Evolutionary conservation across 2,888 invertebrate genomes (phyloP).

Genomic region (Argyra leucocephala): DNA sequence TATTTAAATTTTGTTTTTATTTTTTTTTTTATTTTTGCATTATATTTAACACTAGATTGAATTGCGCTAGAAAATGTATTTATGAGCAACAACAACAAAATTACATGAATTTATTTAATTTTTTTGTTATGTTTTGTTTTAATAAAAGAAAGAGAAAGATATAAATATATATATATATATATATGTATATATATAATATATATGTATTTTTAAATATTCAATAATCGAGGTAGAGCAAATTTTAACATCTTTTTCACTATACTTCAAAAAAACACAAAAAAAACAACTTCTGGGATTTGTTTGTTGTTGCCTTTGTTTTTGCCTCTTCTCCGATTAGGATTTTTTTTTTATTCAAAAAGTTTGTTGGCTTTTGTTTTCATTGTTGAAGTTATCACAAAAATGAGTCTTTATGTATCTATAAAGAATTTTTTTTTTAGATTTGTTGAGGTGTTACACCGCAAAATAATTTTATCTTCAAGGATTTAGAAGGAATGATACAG

Average conservation of each 20-base stretch:
- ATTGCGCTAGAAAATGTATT: neutral
- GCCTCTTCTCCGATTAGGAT: neutral
- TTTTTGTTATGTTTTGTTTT: neutral
- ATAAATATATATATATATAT: too few species aligned
- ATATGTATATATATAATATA: too few species aligned
- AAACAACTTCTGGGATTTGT: neutral
- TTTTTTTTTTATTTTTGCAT: too few species aligned
- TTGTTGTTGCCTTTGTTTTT: neutral
- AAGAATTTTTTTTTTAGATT: neutral
- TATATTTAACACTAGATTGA: neutral
- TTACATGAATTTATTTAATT: slow-evolving; percentile 4
- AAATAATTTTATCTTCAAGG: neutral
- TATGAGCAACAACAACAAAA: neutral
- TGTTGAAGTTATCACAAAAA: neutral
- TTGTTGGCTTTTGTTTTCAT: neutral
- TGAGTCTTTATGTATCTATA: neutral
- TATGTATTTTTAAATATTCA: neutral
- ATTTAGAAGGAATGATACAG: too few species aligned
- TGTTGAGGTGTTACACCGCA: neutral
- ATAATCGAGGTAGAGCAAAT: neutral
- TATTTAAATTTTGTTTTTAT: neutral
- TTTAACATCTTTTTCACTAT: neutral
- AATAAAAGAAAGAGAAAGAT: too few species aligned
- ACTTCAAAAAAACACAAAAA: neutral
- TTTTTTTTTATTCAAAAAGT: neutral